A percentile compares a stretch with the other conserved stretches of the same genome.
Conservation (phyloP, 2,888 invertebrate genomes). For the Opisthograptis luteolata region DNA sequence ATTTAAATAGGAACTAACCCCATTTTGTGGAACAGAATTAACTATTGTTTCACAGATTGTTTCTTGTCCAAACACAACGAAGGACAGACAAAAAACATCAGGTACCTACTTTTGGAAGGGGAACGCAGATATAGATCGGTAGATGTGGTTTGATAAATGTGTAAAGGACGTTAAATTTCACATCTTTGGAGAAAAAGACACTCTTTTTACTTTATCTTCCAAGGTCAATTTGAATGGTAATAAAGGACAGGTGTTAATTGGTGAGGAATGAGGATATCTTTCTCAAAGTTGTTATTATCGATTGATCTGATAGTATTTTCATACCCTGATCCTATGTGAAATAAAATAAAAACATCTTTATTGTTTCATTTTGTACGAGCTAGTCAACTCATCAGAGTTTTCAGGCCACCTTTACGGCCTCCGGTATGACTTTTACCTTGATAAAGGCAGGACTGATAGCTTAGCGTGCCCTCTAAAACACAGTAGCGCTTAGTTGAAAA, state of each 20-base stretch:
- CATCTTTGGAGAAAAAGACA: slow-evolving; percentile 26
- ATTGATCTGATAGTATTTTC: slow-evolving; percentile 5
- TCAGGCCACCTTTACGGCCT: no score
- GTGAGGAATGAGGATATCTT: slow-evolving; percentile 11
- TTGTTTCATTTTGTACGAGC: no score
- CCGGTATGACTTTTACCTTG: no score
- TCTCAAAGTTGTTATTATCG: slow-evolving; percentile 8
- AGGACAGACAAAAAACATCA: slow-evolving; percentile 77
- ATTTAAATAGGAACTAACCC: slow-evolving; percentile 74
- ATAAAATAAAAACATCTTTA: no score
- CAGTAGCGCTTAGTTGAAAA: no score
- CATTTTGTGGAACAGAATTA: slow-evolving; percentile 54
- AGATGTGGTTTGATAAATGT: slow-evolving; percentile 38
- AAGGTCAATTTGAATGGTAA: slow-evolving; percentile 3
- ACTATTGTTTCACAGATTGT: slow-evolving; percentile 77
- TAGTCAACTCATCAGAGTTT: no score
- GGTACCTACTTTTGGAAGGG: slow-evolving; percentile 58
- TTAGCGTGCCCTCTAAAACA: no score
- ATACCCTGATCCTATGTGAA: no score
- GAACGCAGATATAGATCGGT: slow-evolving; percentile 45
- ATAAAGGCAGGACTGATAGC: no score
- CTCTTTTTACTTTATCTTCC: not conserved
- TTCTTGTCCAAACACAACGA: slow-evolving; percentile 70
- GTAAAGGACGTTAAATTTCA: slow-evolving; percentile 37
- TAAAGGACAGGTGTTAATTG: slow-evolving; percentile 36